These are phyloP conservation scores for Brachionus paranguensis DNA, from an alignment of 1,140 invertebrate species.

Conservation along the genomic window DNA sequence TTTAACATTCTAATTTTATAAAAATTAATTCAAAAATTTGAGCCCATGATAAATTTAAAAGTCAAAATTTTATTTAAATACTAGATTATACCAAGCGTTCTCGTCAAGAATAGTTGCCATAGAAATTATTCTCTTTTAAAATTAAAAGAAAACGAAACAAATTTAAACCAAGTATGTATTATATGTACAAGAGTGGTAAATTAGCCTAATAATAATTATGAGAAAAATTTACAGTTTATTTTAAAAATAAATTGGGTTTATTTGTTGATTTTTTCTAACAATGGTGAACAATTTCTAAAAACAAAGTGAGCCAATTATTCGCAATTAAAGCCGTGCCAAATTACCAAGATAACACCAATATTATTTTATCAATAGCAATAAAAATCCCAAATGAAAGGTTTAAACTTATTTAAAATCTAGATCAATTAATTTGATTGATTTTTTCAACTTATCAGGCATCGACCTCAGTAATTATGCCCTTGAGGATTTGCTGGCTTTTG, in stretches of 20 bases:
- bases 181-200: not conserved
- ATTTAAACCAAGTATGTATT: not conserved
- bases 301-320: not conserved
- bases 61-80: not conserved
- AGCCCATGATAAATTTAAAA: not conserved
- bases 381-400: not conserved
- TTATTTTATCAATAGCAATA: not conserved
- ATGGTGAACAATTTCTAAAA: not conserved
- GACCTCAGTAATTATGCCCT: conserved; percentile 53
- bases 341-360: not conserved
- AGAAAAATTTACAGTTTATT: conserved; percentile 22
- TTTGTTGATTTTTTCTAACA: not conserved
- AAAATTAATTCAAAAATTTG: not conserved
- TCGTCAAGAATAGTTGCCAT: not conserved
- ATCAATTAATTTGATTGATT: conserved; percentile 21
- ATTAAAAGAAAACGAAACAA: not conserved
- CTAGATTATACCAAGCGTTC: not conserved
- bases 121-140: conserved; percentile 13
- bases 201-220: conserved; percentile 22
- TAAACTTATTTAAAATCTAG: not conserved
- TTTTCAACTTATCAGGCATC: conserved; percentile 46
- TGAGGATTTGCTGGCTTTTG: conserved; percentile 54
- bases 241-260: not conserved
- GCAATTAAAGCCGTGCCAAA: not conserved
- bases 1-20: not conserved